Percentiles rank a stretch among this genome's conserved stretches.
Conservation (phyloP, 2,888 invertebrate genomes). For the Heteromyza rotundicornis region DNA sequence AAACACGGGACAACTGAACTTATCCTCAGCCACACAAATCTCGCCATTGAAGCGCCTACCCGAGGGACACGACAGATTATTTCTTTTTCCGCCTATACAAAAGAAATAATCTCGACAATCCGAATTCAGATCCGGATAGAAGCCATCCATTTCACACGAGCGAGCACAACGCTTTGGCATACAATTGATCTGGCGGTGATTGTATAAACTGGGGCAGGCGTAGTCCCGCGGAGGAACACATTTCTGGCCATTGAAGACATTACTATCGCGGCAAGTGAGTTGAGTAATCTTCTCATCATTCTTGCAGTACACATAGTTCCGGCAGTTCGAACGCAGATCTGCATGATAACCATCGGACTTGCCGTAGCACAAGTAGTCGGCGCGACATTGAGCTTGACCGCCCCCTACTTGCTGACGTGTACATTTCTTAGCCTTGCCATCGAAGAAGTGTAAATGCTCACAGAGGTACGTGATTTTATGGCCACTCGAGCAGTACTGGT, state of each 20-base stretch:
- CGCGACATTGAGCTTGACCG: constrained; percentile 26
- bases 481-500: constrained; percentile 67
- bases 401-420: no score
- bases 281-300: constrained; percentile 66
- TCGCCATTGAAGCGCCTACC: constrained; percentile 68
- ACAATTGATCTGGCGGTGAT: constrained; percentile 51
- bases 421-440: constrained; percentile 63
- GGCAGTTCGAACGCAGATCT: constrained; percentile 66
- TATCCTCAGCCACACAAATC: constrained; percentile 64
- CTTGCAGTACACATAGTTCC: constrained; percentile 69
- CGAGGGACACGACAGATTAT: constrained; percentile 64
- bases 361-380: constrained; percentile 60
- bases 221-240: constrained; percentile 64
- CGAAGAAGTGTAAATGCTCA: constrained; percentile 64
- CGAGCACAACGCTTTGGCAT: constrained; percentile 43
- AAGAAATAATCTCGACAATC: constrained; percentile 67
- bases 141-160: constrained; percentile 63
- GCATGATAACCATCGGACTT: constrained; percentile 67
- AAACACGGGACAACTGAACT: constrained; percentile 44
- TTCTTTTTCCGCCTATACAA: constrained; percentile 67
- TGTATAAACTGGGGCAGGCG: constrained; percentile 61
- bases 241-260: constrained; percentile 68
- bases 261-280: constrained; percentile 66
- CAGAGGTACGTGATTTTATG: constrained; percentile 69
- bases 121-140: constrained; percentile 64